phyloP scores from a whole-genome alignment of 2,113 vertebrate genomes.

The Pomatostomus ruficeps region DNA sequence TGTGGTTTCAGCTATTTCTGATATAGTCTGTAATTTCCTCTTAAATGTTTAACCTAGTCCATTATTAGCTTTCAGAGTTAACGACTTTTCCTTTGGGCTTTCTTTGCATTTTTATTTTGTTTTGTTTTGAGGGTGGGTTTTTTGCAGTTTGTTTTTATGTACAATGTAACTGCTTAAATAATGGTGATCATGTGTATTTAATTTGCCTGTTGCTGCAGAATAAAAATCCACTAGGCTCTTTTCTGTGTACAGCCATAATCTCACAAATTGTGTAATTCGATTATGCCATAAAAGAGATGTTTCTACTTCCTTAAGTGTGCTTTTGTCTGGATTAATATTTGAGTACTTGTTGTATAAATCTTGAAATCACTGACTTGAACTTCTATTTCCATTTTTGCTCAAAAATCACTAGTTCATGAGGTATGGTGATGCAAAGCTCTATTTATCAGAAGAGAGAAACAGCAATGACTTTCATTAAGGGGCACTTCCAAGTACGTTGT shows the following conservation, averaged over 20 bases:
- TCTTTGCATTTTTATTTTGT: conserved; percentile 42
- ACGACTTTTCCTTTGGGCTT: conserved; percentile 72
- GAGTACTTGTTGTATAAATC: background rate
- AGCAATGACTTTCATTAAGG: conserved; percentile 62
- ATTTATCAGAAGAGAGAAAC: conserved; percentile 50
- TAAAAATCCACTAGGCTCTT: conserved; percentile 33
- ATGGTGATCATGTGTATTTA: conserved; percentile 49
- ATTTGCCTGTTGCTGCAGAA: conserved; percentile 53
- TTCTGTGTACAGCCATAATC: background rate
- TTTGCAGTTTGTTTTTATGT: conserved; percentile 47
- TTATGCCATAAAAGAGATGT: background rate
- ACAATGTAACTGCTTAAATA: conserved; percentile 43
- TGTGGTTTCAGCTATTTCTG: conserved; percentile 85
- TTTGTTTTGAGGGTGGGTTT: background rate
- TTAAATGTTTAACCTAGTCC: conserved; percentile 90
- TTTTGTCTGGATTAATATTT: conserved; percentile 13
- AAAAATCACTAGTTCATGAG: conserved; percentile 38
- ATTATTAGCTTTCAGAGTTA: conserved; percentile 90
- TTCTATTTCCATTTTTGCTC: conserved; percentile 45
- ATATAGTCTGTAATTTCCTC: conserved; percentile 76
- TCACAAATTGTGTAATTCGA: background rate
- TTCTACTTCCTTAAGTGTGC: background rate
- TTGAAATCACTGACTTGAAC: conserved; percentile 15
- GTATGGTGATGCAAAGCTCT: conserved; percentile 27
- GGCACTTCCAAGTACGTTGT: conserved; percentile 16